Conservation (phyloP, 2,888 invertebrate genomes). For the Eulithis prunata region DNA sequence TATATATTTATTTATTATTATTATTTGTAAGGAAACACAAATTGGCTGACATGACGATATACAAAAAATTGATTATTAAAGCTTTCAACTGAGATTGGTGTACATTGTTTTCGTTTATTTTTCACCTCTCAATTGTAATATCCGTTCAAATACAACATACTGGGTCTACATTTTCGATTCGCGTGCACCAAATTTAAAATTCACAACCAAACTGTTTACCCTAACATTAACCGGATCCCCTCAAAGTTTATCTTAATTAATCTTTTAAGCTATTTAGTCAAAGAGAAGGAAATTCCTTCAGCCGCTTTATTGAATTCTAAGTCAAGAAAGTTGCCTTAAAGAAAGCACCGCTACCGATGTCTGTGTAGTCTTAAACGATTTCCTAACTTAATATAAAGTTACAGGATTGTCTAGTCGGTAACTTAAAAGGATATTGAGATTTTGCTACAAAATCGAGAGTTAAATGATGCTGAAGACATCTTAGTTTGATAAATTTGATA, state of each 20-base stretch:
- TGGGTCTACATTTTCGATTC: conserved; percentile 13
- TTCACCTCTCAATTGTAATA: conserved; percentile 1
- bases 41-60: no score
- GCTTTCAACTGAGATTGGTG: conserved; percentile 6
- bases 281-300: conserved; percentile 77
- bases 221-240: conserved; percentile 63
- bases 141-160: conserved; percentile 6
- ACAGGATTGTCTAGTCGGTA: conserved; percentile 64
- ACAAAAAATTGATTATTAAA: conserved; percentile 2
- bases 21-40: no score
- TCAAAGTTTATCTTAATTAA: conserved; percentile 77
- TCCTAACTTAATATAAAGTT: conserved; percentile 74
- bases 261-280: conserved; percentile 80
- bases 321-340: conserved; percentile 75
- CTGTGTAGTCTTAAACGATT: conserved; percentile 72
- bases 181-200: conserved; percentile 45
- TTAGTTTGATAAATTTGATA: no score
- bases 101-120: conserved; percentile 8
- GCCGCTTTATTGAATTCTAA: conserved; percentile 79
- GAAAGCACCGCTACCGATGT: conserved; percentile 76
- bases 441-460: conserved; percentile 43
- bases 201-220: conserved; percentile 60
- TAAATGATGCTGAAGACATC: conserved; percentile 4
- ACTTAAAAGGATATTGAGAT: conserved; percentile 52
- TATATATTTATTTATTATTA: no score